These are phyloP conservation scores for Sceloporus tristichus DNA, from an alignment of 2,113 vertebrate genomes.

Conservation along the genomic window DNA sequence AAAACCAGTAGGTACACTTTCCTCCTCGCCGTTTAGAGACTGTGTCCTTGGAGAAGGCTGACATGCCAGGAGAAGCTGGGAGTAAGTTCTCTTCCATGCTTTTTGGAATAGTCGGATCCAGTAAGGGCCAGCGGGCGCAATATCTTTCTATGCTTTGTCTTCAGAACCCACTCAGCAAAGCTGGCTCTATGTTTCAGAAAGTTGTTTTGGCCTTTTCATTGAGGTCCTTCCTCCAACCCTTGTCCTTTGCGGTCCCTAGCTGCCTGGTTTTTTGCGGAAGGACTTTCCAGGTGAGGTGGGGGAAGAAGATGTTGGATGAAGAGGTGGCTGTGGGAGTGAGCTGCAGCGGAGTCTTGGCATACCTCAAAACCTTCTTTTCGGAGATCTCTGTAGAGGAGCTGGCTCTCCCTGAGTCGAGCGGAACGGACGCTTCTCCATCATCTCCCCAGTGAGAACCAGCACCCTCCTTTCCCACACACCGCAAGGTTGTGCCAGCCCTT, in stretches of 20 bases:
- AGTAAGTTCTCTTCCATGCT: constrained; percentile 39
- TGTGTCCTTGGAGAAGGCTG: rapidly evolving
- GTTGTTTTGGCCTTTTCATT: constrained; percentile 49
- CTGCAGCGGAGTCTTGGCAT: not conserved
- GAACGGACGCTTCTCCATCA: no score
- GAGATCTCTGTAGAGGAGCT: not conserved
- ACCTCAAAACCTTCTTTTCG: not conserved
- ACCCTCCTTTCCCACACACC: not conserved
- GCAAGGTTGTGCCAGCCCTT: not conserved
- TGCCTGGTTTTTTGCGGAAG: rapidly evolving
- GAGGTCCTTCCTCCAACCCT: constrained; percentile 58
- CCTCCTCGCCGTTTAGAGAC: not conserved
- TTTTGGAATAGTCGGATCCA: not conserved
- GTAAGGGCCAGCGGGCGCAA: constrained; percentile 36
- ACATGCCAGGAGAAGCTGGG: constrained; percentile 35
- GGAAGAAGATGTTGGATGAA: no score
- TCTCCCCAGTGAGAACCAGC: not conserved
- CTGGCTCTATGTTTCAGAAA: constrained; percentile 56
- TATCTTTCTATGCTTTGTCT: constrained; percentile 43
- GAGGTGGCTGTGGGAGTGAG: not conserved
- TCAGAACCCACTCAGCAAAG: constrained; percentile 44
- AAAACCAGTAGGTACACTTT: no score
- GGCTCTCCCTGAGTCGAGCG: not conserved
- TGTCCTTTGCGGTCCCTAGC: not conserved
- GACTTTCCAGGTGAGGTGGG: rapidly evolving